Evolutionary conservation across 2,888 invertebrate genomes (phyloP).

Genomic region (Macroteleia sp.): DNA sequence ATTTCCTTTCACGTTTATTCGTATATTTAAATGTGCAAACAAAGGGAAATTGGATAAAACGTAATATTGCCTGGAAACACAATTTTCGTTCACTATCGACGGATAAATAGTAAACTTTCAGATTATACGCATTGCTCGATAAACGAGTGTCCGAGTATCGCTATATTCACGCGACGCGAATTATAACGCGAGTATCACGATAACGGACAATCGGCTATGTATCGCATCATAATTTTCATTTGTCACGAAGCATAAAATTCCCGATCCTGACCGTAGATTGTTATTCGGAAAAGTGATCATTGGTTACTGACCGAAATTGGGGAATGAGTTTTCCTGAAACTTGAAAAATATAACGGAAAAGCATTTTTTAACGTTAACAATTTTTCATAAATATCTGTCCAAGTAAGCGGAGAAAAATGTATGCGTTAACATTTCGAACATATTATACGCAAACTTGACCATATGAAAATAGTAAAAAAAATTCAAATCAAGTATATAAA

Average conservation of each 20-base stretch:
- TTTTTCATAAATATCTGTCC: too few species aligned
- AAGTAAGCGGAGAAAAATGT: too few species aligned
- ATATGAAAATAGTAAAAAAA: too few species aligned
- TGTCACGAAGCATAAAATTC: slow-evolving; percentile 65
- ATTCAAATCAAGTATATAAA: too few species aligned
- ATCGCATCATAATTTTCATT: slow-evolving; percentile 66
- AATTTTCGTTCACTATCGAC: slow-evolving; percentile 72
- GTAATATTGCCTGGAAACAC: slow-evolving; percentile 58
- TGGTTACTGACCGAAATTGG: neutral
- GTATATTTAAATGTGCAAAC: slow-evolving; percentile 35
- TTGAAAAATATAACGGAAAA: too few species aligned
- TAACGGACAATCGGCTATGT: slow-evolving; percentile 53
- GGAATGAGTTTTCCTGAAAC: too few species aligned
- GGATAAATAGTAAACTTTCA: slow-evolving; percentile 65
- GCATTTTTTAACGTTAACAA: too few species aligned
- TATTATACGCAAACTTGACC: too few species aligned
- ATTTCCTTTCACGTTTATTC: slow-evolving; percentile 16
- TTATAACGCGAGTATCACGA: slow-evolving; percentile 60
- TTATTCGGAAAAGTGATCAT: slow-evolving; percentile 42
- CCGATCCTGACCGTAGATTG: slow-evolving; percentile 54
- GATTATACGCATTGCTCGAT: slow-evolving; percentile 51
- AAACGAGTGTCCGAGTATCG: slow-evolving; percentile 56
- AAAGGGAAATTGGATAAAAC: slow-evolving; percentile 58
- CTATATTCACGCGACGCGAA: slow-evolving; percentile 58
- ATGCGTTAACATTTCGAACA: too few species aligned